Conservation (phyloP, 2,797 vertebrate species). For the Crocodylus rhombifer region DNA sequence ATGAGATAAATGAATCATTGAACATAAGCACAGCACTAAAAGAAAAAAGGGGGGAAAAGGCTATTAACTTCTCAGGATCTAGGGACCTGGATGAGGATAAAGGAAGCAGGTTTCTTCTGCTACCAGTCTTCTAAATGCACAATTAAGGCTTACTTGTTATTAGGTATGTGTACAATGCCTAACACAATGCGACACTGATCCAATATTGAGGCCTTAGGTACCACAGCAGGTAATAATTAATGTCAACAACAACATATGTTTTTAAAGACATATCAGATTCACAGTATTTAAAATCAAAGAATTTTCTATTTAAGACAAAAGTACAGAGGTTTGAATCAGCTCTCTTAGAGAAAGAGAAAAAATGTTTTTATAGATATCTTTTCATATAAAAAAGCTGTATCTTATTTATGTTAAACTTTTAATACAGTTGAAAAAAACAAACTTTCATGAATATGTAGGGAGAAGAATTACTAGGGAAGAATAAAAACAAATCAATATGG, state of each 20-base stretch:
- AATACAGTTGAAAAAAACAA: neutral
- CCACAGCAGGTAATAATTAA: rapidly evolving
- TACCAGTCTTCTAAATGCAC: neutral
- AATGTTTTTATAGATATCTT: neutral
- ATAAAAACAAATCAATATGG: neutral
- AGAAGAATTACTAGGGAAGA: slow-evolving; percentile 3
- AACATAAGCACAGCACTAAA: neutral
- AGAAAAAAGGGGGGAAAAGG: neutral
- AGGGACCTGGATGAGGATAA: neutral
- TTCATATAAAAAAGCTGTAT: neutral
- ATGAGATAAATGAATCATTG: neutral
- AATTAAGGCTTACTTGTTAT: neutral
- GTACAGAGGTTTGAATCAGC: neutral
- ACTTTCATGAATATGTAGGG: neutral
- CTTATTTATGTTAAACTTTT: neutral
- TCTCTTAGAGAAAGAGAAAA: slow-evolving; percentile 39
- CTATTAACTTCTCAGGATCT: neutral
- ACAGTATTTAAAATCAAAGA: slow-evolving; percentile 6
- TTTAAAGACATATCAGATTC: neutral
- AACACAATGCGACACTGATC: neutral
- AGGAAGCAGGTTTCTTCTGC: rapidly evolving
- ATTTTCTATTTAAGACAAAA: neutral
- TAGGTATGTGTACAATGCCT: neutral
- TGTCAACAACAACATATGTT: neutral
- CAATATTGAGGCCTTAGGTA: neutral